Evolutionary conservation across 2,888 invertebrate genomes (phyloP).

Genomic region (Camponotus fellah): DNA sequence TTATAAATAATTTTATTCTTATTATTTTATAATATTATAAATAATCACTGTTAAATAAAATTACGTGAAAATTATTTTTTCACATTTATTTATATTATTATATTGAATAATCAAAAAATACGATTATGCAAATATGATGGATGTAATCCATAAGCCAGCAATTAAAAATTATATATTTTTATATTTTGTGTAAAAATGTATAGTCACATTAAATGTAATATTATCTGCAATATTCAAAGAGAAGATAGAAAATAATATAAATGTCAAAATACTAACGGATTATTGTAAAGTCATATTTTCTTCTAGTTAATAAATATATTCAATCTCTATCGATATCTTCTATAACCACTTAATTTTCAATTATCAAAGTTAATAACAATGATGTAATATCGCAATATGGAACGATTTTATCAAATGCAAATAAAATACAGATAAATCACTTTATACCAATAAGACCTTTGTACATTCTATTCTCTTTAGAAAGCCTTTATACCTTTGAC

Average conservation of each 20-base stretch:
- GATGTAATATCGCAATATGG: background rate
- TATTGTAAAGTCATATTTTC: background rate
- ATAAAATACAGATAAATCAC: slow-evolving; percentile 11
- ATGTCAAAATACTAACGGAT: background rate
- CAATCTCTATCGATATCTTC: background rate
- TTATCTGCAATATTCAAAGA: background rate
- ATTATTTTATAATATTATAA: too few relatives aligned
- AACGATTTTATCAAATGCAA: background rate
- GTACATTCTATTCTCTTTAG: background rate
- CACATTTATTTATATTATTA: background rate
- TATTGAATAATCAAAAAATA: background rate
- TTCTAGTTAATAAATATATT: background rate
- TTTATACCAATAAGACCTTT: background rate
- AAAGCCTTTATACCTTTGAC: background rate
- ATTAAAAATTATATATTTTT: background rate
- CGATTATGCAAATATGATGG: background rate
- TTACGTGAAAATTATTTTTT: background rate
- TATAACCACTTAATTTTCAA: background rate
- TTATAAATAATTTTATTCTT: background rate
- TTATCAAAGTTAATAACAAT: slow-evolving; percentile 11
- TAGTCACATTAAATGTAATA: background rate
- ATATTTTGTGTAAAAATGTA: background rate
- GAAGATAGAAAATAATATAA: background rate
- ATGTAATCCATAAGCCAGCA: background rate
- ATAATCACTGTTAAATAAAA: background rate